Percentiles rank a stretch among this genome's conserved stretches.
These are phyloP conservation scores for Zenarchopterus dispar DNA, from an alignment of 2,797 vertebrate genomes.

Conservation along the genomic window DNA sequence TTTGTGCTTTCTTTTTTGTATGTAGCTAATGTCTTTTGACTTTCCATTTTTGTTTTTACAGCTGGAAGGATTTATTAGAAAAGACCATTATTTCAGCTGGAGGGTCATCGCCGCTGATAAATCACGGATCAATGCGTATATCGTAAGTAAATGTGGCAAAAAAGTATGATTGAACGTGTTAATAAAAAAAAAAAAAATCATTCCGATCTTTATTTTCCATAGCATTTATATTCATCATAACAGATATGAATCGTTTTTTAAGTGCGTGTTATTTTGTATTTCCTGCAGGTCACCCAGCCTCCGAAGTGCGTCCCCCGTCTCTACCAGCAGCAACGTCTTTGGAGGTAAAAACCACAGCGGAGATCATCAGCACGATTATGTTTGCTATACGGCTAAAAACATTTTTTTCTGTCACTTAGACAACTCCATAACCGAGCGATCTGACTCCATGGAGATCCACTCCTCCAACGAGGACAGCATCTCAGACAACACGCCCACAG, in stretches of 20 bases:
- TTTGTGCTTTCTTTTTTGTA: accelerated
- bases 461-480: conserved; percentile 59
- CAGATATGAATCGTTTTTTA: not conserved
- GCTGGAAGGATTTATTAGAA: conserved; percentile 84
- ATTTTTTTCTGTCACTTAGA: conserved; percentile 37
- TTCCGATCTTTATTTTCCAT: too few relatives aligned
- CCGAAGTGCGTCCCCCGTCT: conserved; percentile 52
- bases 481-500: conserved; percentile 37
- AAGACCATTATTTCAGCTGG: conserved; percentile 69
- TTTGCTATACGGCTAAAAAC: not conserved
- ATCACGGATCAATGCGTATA: conserved; percentile 59
- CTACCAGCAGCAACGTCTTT: conserved; percentile 33
- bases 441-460: conserved; percentile 58
- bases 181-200: too few relatives aligned
- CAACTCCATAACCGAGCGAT: conserved; percentile 58
- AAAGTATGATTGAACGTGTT: too few relatives aligned
- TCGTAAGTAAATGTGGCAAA: conserved; percentile 71
- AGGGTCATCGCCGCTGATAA: conserved; percentile 53
- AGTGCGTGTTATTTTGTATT: not conserved
- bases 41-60: conserved; percentile 37
- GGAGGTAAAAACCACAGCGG: conserved; percentile 52
- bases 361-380: not conserved
- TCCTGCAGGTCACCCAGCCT: conserved; percentile 57
- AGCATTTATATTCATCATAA: too few relatives aligned
- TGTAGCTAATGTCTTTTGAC: too few relatives aligned